phyloP scores from a whole-genome alignment of 2,888 invertebrate genomes.

The Colostygia pectinataria region DNA sequence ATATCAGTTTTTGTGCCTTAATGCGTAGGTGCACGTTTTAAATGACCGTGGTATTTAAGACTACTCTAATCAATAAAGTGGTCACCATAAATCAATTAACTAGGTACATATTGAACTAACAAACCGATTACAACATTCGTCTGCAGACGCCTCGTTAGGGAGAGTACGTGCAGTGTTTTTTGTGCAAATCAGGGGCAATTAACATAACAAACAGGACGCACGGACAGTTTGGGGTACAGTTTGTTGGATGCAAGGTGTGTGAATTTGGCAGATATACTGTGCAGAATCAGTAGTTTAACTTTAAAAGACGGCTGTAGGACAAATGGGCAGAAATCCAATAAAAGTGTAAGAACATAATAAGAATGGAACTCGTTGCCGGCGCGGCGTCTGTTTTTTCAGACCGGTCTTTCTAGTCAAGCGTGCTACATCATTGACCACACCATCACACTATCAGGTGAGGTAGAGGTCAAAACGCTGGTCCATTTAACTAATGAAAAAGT shows the following conservation, averaged over 20 bases:
- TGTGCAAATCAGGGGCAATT: conserved; percentile 74
- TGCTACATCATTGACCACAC: too few relatives aligned
- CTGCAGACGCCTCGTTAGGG: conserved; percentile 57
- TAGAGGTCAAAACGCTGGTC: too few relatives aligned
- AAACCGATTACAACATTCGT: conserved; percentile 47
- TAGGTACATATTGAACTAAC: conserved; percentile 13
- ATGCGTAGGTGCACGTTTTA: too few relatives aligned
- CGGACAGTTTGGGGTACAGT: conserved; percentile 37
- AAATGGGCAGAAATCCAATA: too few relatives aligned
- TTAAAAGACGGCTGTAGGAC: neutral
- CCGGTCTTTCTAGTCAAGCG: too few relatives aligned
- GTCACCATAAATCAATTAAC: conserved; percentile 20
- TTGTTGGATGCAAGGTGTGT: conserved; percentile 22
- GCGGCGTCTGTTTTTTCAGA: too few relatives aligned
- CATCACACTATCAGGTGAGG: too few relatives aligned
- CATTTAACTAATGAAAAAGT: too few relatives aligned
- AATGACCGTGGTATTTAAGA: too few relatives aligned
- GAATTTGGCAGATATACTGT: conserved; percentile 4
- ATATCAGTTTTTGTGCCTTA: too few relatives aligned
- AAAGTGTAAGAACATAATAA: too few relatives aligned
- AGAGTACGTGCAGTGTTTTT: conserved; percentile 61
- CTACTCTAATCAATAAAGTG: neutral
- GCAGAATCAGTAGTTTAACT: conserved; percentile 5
- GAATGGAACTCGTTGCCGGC: too few relatives aligned
- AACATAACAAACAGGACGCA: conserved; percentile 70